These are phyloP conservation scores for Cheilosia impressa DNA, from an alignment of 2,888 invertebrate genomes.

Conservation along the genomic window DNA sequence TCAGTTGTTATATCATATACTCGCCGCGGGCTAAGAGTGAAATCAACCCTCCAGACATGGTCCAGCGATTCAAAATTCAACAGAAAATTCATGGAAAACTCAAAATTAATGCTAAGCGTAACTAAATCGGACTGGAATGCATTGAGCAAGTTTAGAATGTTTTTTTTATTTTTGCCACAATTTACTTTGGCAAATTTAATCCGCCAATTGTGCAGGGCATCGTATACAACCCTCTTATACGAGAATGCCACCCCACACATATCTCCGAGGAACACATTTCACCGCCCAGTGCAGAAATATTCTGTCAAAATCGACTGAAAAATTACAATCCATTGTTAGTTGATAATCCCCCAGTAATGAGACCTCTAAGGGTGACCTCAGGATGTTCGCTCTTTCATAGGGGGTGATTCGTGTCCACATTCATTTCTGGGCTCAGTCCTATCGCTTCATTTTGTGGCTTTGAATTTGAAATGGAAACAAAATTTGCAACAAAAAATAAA, in stretches of 20 bases:
- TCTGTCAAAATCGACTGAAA: conserved; percentile 40
- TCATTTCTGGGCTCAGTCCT: conserved; percentile 62
- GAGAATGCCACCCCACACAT: neutral
- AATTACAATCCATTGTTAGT: conserved; percentile 73
- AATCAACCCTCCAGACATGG: conserved; percentile 19
- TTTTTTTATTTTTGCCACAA: neutral
- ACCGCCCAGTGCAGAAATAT: conserved; percentile 51
- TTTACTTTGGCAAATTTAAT: conserved; percentile 40
- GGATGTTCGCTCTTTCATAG: conserved; percentile 3
- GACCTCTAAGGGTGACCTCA: conserved; percentile 70
- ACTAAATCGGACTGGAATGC: conserved; percentile 43
- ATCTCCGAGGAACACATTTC: conserved; percentile 36
- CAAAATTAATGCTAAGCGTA: conserved; percentile 62
- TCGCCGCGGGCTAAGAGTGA: conserved; percentile 30
- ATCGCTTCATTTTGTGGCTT: conserved; percentile 75
- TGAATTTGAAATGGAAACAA: conserved; percentile 73
- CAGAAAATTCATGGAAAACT: conserved; percentile 36
- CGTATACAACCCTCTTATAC: conserved; percentile 3
- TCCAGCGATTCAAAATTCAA: conserved; percentile 20
- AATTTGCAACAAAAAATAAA: conserved; percentile 52
- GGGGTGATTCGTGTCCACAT: conserved; percentile 40
- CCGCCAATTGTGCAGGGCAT: conserved; percentile 13
- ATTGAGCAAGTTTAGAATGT: conserved; percentile 23
- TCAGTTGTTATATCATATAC: conserved; percentile 53
- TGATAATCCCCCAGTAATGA: conserved; percentile 73